phyloP scores from a whole-genome alignment of 2,797 vertebrate species.

The Enteromius anoplus region DNA sequence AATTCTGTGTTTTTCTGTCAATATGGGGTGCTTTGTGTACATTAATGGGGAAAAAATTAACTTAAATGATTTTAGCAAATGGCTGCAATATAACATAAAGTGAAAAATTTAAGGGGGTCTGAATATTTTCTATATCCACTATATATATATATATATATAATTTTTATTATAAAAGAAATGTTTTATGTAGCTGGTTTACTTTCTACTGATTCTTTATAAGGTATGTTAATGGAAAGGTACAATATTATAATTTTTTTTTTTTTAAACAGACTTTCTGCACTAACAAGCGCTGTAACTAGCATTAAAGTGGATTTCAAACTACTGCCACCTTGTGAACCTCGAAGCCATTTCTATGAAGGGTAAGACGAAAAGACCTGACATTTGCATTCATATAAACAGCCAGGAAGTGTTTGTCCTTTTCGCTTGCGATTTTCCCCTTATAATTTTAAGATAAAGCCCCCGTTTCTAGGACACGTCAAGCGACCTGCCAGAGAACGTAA shows the following conservation, averaged over 20 bases:
- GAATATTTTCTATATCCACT: too few relatives aligned
- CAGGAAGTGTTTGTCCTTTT: conserved; percentile 56
- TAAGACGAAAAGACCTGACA: conserved; percentile 46
- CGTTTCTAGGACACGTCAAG: conserved; percentile 56
- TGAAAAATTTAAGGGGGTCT: too few relatives aligned
- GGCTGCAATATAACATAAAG: too few relatives aligned
- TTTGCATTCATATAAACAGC: conserved; percentile 61
- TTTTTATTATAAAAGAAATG: too few relatives aligned
- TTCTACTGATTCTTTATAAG: not conserved
- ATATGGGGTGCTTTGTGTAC: too few relatives aligned
- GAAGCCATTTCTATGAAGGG: conserved; percentile 35
- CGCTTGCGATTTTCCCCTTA: conserved; percentile 56
- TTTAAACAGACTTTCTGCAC: conserved; percentile 23
- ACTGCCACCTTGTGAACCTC: conserved; percentile 36
- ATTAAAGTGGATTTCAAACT: conserved; percentile 42
- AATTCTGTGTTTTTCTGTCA: too few relatives aligned
- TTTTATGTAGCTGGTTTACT: not conserved
- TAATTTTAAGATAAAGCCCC: conserved; percentile 59
- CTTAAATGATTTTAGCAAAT: too few relatives aligned
- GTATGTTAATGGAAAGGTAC: not conserved
- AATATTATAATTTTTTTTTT: not conserved
- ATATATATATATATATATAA: too few relatives aligned
- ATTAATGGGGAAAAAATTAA: too few relatives aligned
- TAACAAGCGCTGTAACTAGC: conserved; percentile 41
- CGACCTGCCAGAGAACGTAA: conserved; percentile 53